Base-by-base conservation (phyloP, 2,113 vertebrate genomes). In the Ciconia maguari region DNA sequence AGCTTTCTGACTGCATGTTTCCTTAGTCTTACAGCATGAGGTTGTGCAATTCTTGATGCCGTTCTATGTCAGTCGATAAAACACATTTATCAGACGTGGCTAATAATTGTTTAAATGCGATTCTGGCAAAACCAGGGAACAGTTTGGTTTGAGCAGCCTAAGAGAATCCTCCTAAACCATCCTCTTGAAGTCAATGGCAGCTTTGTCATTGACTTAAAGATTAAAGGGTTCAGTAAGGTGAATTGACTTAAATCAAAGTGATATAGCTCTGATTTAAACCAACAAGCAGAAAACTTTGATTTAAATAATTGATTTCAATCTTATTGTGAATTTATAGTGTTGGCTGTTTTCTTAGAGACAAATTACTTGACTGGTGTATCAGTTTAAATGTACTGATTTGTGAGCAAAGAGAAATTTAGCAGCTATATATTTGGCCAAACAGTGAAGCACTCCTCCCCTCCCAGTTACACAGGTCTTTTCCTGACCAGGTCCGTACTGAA, bases 231-330 rank as follows among this genome's bases (percentile, higher is more conserved):
- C 87, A 77, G 41, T 36, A 58, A 82, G 83, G 94, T 95, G 89
- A 91, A 93, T 65, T 91, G 91, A 51, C 55, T 89, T 74, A 46
- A 96, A 93, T 92, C 83, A 55, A 79, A 94, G 58, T 54, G 81
- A 51, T 95, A 74, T 82, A 93, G 42, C 32, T 76, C 49, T 44
- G 81, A 95, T 94, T 95, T 93, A 94, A 93, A 89, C 32, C 52
- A 95, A 72, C 62, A 91, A 85, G 84, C 58, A 94, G 93, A 79
- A 95, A 91, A 85, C 77, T 92, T 93, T 65, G 36, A 91, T 95
- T 94, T 94, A 83, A 96, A 90, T 93, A 93, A 96, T 92, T 83
- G 66, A 93, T 96, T 95, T 91, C 38, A 89, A 88, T 95, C 87
- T 88, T 91, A 91, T 44, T 65, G 87, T 93, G 77, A 79, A 95